Evolutionary conservation across 1,140 invertebrate genomes (phyloP), one percentile per base, ranked within the genome.

Genomic region (Medauroidea extradentata): DNA sequence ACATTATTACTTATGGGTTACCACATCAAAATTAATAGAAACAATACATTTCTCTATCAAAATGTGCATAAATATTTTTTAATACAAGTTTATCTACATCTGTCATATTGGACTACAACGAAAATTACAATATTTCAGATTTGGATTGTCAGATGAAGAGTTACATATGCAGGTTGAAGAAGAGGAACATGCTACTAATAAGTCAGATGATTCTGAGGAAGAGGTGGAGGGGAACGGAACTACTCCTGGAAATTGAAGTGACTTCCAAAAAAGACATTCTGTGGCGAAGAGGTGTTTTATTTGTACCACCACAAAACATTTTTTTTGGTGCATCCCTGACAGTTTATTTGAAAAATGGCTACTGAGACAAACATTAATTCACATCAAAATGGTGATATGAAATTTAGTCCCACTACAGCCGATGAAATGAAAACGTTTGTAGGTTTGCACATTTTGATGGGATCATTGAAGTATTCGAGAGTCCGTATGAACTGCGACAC

Each of bases 371-470:
- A 57, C 50, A 38, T 57, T 9, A 49, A 59, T 38, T 38, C 21
- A 23, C 16, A 49, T n/a, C 27, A 23, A 39, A 39, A 59, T 38
- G 27, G 21, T 39, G 18, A 19, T 14, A 52, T 8, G n/a, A 21
- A n/a, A 3, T 52, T 24, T n/a, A 59, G 21, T 16, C 8, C 52
- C 21, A 62, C 63, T 5, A 29, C 52, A 50, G 44, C 53, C 44
- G 3, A 53, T 29, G 60, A 64, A 59, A 19, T 64, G 13, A 62
- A 64, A 56, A 49, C n/a, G 18, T 52, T 64, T 27, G 49, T 57
- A 53, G 59, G 60, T 41, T 46, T 62, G 24, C 55, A 64, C 52
- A 16, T 64, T 1, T 25, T 62, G 27, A 64, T 64, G 56, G 60
- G 60, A n/a, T 43, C 19, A 48, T 19, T 64, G 13, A 51, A 53